phyloP scores from a whole-genome alignment of 1,140 invertebrate species.

The Episyrphus balteatus region DNA sequence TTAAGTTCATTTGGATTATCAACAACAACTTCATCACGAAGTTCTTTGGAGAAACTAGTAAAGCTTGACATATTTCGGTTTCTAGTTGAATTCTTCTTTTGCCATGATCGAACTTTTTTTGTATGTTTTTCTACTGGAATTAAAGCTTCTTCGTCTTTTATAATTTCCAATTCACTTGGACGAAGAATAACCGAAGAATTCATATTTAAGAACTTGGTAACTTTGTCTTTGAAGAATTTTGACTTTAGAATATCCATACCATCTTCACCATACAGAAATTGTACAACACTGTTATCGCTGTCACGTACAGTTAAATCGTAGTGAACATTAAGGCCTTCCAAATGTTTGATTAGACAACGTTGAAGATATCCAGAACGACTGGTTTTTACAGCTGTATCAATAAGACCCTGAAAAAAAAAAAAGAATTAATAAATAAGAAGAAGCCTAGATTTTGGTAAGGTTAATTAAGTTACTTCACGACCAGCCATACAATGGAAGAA shows the following conservation, averaged over 20 bases:
- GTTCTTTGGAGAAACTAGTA: constrained; percentile 30
- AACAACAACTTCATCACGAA: constrained; percentile 27
- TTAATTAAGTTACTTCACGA: constrained; percentile 56
- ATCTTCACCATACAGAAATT: constrained; percentile 97
- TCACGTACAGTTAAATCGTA: constrained; percentile 95
- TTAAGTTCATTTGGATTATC: constrained; percentile 25
- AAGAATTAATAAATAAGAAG: background rate
- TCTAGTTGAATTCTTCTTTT: constrained; percentile 41
- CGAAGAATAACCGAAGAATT: constrained; percentile 57
- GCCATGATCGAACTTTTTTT: constrained; percentile 48
- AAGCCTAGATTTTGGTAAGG: background rate
- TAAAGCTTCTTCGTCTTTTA: constrained; percentile 43
- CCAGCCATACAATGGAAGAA: constrained; percentile 99
- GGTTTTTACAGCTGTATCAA: constrained; percentile 83
- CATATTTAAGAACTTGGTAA: constrained; percentile 68
- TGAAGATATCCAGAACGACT: constrained; percentile 97
- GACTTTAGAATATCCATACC: constrained; percentile 84
- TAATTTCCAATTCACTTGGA: constrained; percentile 16
- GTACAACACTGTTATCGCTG: constrained; percentile 86
- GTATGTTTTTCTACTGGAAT: constrained; percentile 45
- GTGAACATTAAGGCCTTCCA: constrained; percentile 83
- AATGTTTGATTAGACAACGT: constrained; percentile 93
- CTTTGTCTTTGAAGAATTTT: constrained; percentile 70
- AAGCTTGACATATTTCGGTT: constrained; percentile 20
- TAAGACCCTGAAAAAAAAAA: constrained; percentile 46